Base-by-base conservation (phyloP, 2,888 invertebrate genomes). In the Sipha maydis region DNA sequence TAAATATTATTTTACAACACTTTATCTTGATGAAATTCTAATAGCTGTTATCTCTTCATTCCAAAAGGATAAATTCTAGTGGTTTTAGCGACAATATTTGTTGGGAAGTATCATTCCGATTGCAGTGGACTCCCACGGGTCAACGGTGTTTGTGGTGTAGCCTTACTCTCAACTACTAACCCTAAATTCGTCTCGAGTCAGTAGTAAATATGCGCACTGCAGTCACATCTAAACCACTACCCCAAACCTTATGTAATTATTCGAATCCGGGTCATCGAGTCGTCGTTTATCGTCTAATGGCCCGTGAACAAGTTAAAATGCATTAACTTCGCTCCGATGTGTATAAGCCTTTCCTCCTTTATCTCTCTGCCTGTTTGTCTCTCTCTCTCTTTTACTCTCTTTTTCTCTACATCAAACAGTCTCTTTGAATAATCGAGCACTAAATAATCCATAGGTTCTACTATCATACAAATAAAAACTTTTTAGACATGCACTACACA, bases 281-380 rank as follows among this genome's bases (percentile, higher is more conserved):
- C 75, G 61, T 61, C 84, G 75, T 84, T 84, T 76, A 76, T 61
- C 84, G 75, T 84, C 84, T 84, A 84, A 84, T 84, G 84, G 84
- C 41, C 84, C 84, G 61, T 84, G 84, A 84, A 84, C 83, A 19
- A 83, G 83, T 83, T 83, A 75, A 83, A 83, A 75, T 61, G 21
- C 84, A 76, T 84, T 84, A 84, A 84, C 84, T 76, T 28, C 38
- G 76, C 48, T 80, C 28, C 75, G n/a, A 34, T 31, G 75, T 56
- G 75, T 83, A 56, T 83, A 56, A 83, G 48, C 83, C 31, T 83
- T 83, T 31, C 9, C 38, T 21, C 75, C 21, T 17, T 3, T 38
- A 7, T 75, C 75, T 11, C 38, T 19, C 54, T 34, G 38, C 25
- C 19, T 38, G 14, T 34, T 19, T 73, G 21, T 38, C 69, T 67